These are phyloP conservation scores for Crenuchus spilurus DNA, from an alignment of 2,797 vertebrate species.

Conservation along the genomic window DNA sequence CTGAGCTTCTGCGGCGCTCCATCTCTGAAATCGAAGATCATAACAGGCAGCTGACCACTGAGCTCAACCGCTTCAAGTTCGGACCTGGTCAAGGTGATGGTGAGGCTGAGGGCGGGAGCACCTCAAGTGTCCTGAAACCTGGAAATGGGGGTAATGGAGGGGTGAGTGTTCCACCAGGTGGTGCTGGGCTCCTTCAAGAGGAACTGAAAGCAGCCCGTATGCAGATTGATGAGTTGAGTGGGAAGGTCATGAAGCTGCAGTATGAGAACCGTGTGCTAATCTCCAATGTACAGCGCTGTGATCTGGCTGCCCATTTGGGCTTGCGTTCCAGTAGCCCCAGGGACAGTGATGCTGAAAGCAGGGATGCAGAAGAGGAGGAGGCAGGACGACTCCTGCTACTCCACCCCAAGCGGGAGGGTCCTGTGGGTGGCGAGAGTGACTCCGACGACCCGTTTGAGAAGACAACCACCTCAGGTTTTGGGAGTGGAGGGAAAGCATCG, in stretches of 20 bases:
- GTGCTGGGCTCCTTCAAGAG: conserved; percentile 80
- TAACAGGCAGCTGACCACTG: conserved; percentile 91
- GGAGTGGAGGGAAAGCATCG: conserved; percentile 82
- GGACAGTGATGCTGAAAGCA: conserved; percentile 85
- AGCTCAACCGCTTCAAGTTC: conserved; percentile 94
- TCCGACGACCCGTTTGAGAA: conserved; percentile 94
- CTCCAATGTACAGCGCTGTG: conserved; percentile 91
- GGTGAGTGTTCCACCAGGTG: conserved; percentile 58
- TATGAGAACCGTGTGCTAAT: conserved; percentile 95
- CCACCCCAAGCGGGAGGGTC: conserved; percentile 94
- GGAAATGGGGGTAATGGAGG: conserved; percentile 55
- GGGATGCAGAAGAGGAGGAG: conserved; percentile 86
- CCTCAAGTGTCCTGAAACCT: conserved; percentile 58
- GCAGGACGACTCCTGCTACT: conserved; percentile 76
- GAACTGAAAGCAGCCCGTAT: conserved; percentile 89
- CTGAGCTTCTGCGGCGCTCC: conserved; percentile 91
- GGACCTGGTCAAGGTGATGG: conserved; percentile 74
- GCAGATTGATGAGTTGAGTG: conserved; percentile 93
- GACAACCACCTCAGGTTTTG: conserved; percentile 84
- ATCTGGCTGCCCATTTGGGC: conserved; percentile 88
- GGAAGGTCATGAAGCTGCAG: conserved; percentile 95
- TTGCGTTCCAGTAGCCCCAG: conserved; percentile 84
- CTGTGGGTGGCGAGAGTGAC: conserved; percentile 94
- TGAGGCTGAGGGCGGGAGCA: conserved; percentile 48
- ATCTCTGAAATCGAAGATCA: conserved; percentile 97